phyloP scores from a whole-genome alignment of 2,113 vertebrate species.

The Corythoichthys intestinalis region DNA sequence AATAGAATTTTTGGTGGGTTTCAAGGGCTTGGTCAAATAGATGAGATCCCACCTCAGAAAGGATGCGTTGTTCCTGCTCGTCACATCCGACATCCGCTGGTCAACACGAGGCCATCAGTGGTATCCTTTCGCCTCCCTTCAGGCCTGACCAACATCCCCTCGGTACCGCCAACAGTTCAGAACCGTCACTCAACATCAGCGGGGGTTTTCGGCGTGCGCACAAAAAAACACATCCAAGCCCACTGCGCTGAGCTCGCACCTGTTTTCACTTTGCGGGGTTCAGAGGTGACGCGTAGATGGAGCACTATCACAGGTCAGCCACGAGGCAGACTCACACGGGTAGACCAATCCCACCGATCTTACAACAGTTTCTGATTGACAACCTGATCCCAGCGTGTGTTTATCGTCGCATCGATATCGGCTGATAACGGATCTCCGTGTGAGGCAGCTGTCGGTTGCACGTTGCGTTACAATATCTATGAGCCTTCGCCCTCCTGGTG shows the following conservation, averaged over 20 bases:
- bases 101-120: not conserved
- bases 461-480: not conserved
- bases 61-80: slow-evolving; percentile 1
- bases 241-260: slow-evolving; percentile 36
- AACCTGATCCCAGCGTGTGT: slow-evolving; percentile 11
- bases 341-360: slow-evolving; percentile 26
- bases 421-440: slow-evolving; percentile 39
- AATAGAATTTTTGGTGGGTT: not conserved
- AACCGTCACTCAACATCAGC: slow-evolving; percentile 51
- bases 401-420: slow-evolving; percentile 27
- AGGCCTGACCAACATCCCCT: slow-evolving; percentile 14
- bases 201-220: slow-evolving; percentile 33
- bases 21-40: not conserved
- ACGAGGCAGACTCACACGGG: slow-evolving; percentile 39
- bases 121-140: slow-evolving; percentile 5
- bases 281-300: slow-evolving; percentile 49
- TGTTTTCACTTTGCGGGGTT: slow-evolving; percentile 59
- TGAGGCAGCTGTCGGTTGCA: slow-evolving; percentile 8
- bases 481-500: slow-evolving; percentile 4
- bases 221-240: slow-evolving; percentile 34
- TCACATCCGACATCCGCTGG: slow-evolving; percentile 6
- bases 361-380: slow-evolving; percentile 44
- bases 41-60: not conserved
- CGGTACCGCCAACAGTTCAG: slow-evolving; percentile 47
- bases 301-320: slow-evolving; percentile 56